A percentile compares a stretch with the other conserved stretches of the same genome.
Conservation (phyloP, 2,113 vertebrate genomes). For the Charina bottae region DNA sequence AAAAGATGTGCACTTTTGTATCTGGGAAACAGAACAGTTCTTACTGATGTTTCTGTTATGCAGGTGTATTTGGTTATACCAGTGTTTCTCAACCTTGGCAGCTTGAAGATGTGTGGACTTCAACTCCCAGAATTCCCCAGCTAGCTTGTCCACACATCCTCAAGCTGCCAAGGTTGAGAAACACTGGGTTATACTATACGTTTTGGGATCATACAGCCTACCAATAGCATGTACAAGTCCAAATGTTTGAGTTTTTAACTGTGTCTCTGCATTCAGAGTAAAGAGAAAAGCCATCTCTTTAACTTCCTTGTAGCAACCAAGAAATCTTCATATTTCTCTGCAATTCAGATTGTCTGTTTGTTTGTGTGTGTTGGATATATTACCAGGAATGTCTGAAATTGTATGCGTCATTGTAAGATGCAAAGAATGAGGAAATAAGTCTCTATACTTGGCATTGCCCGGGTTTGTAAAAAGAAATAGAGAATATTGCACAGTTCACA, state of each 20-base stretch:
- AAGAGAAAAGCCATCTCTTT: not conserved
- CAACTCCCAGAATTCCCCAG: no score
- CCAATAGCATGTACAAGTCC: no score
- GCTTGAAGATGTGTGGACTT: no score
- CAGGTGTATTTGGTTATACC: no score
- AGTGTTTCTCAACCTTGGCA: no score
- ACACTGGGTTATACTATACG: not conserved
- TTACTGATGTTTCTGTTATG: not conserved
- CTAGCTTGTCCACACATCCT: no score
- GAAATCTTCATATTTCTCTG: not conserved
- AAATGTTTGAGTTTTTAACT: not conserved
- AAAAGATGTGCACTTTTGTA: not conserved
- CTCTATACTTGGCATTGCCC: no score
- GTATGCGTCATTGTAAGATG: not conserved
- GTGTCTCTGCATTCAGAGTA: not conserved
- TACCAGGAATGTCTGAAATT: not conserved
- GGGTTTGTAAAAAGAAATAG: no score
- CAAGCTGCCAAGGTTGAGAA: no score
- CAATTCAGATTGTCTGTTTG: not conserved
- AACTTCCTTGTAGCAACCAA: not conserved
- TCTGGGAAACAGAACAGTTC: no score
- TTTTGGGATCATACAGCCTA: accelerated
- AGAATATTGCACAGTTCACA: no score
- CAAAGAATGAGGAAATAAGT: not conserved
- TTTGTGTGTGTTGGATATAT: not conserved